A percentile compares a stretch with the other conserved stretches of the same genome.
Evolutionary conservation across 2,113 vertebrate genomes (phyloP).

Genomic region (Caranx ignobilis): DNA sequence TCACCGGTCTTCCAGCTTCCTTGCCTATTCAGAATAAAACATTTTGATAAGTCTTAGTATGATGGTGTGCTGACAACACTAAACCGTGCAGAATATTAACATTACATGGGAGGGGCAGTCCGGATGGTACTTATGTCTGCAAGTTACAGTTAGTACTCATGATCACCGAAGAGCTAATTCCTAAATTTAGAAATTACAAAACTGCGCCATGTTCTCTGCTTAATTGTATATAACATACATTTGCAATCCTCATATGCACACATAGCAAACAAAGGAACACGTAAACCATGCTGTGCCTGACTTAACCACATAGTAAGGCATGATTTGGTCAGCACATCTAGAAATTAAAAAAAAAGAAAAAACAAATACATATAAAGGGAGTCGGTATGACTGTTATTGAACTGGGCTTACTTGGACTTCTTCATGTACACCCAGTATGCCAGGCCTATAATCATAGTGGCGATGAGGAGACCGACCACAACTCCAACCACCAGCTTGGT

Average conservation of each 20-base stretch:
- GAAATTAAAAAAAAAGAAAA: too few relatives aligned
- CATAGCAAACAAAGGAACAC: not conserved
- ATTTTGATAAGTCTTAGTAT: not conserved
- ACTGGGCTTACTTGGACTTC: conserved; percentile 92
- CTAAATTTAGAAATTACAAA: conserved; percentile 12
- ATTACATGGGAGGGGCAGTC: not conserved
- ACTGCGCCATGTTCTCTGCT: too few relatives aligned
- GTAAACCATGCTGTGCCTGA: not conserved
- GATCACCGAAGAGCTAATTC: conserved; percentile 3
- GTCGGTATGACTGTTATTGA: too few relatives aligned
- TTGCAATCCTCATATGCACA: too few relatives aligned
- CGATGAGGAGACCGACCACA: conserved; percentile 91
- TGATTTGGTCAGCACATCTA: not conserved
- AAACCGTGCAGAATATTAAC: not conserved
- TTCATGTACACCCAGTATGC: conserved; percentile 93
- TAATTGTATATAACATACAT: too few relatives aligned
- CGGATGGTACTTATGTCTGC: not conserved
- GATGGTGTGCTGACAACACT: not conserved
- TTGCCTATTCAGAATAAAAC: conserved; percentile 69
- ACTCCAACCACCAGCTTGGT: conserved; percentile 94
- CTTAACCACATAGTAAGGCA: not conserved
- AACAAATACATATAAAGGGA: too few relatives aligned
- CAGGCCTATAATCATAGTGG: conserved; percentile 87
- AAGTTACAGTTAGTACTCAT: not conserved
- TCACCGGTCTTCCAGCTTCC: conserved; percentile 91